These are phyloP conservation scores for Lutjanus argentimaculatus DNA, from an alignment of 2,797 vertebrate species.

Conservation along the genomic window DNA sequence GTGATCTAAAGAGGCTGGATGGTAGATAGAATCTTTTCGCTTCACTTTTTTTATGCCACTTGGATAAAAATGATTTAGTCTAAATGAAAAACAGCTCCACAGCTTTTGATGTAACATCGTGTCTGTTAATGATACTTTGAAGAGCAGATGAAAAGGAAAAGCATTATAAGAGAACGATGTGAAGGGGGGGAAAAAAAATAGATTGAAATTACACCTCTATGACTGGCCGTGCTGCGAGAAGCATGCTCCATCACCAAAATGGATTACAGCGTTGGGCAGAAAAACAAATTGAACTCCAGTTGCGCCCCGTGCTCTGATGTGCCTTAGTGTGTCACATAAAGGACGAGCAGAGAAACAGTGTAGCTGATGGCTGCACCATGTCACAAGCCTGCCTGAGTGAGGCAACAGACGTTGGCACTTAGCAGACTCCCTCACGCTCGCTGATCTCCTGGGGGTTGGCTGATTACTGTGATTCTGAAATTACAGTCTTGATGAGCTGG, in stretches of 20 bases:
- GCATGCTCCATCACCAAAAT: conserved; percentile 65
- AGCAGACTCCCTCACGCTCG: conserved; percentile 78
- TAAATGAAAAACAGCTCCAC: conserved; percentile 53
- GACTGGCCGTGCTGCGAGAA: conserved; percentile 45
- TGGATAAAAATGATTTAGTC: conserved; percentile 65
- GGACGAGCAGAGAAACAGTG: conserved; percentile 57
- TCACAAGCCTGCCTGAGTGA: conserved; percentile 75
- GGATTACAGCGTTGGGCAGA: conserved; percentile 72
- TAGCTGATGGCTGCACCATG: conserved; percentile 69
- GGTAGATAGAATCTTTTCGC: conserved; percentile 17
- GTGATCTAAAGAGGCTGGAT: conserved; percentile 38
- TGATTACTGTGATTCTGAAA: conserved; percentile 90
- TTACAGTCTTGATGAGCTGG: conserved; percentile 87
- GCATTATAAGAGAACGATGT: conserved; percentile 58
- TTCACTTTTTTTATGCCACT: conserved; percentile 20
- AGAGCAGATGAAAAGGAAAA: conserved; percentile 70
- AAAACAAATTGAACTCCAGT: conserved; percentile 75
- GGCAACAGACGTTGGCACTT: conserved; percentile 80
- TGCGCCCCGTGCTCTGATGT: conserved; percentile 56
- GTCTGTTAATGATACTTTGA: conserved; percentile 62
- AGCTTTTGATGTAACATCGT: conserved; percentile 62
- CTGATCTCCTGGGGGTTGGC: conserved; percentile 84
- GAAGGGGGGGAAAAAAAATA: conserved; percentile 6
- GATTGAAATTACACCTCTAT: conserved; percentile 65
- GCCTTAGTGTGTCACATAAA: conserved; percentile 65